phyloP scores from a whole-genome alignment of 2,113 vertebrate genomes.

The Chaetura pelagica region DNA sequence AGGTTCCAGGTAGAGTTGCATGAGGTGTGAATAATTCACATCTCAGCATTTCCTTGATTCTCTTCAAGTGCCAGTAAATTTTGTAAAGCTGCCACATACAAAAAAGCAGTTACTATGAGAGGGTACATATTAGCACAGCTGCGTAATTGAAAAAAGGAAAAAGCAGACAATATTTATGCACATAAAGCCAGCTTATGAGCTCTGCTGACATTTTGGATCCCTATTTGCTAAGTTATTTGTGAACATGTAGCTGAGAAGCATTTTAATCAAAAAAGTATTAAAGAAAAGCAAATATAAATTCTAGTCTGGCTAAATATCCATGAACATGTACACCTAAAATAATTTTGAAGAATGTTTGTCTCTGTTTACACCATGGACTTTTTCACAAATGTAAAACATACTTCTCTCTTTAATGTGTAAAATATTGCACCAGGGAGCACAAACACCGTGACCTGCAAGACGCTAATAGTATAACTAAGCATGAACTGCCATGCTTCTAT shows the following conservation, averaged over 20 bases:
- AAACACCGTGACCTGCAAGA: not conserved
- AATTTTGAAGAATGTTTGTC: not conserved
- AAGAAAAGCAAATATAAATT: not conserved
- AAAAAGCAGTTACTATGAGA: not conserved
- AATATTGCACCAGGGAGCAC: not conserved
- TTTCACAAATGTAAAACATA: not conserved
- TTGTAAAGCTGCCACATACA: not conserved
- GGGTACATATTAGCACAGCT: not conserved
- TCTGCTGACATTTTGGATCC: not conserved
- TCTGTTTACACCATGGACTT: not conserved
- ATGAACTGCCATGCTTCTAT: fast-evolving
- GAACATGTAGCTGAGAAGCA: not conserved
- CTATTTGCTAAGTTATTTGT: not conserved
- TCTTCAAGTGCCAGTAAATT: not conserved
- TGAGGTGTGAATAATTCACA: not conserved
- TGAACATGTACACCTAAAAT: not conserved
- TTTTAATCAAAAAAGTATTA: not conserved
- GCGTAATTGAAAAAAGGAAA: not conserved
- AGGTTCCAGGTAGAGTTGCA: not conserved
- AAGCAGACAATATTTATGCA: not conserved
- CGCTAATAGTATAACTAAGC: not conserved
- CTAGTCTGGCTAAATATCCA: not conserved
- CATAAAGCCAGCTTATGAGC: not conserved
- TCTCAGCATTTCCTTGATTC: conserved; percentile 9
- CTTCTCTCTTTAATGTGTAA: not conserved